These are phyloP conservation scores for Nymphalis urticae DNA, from an alignment of 2,888 invertebrate genomes.

Conservation along the genomic window DNA sequence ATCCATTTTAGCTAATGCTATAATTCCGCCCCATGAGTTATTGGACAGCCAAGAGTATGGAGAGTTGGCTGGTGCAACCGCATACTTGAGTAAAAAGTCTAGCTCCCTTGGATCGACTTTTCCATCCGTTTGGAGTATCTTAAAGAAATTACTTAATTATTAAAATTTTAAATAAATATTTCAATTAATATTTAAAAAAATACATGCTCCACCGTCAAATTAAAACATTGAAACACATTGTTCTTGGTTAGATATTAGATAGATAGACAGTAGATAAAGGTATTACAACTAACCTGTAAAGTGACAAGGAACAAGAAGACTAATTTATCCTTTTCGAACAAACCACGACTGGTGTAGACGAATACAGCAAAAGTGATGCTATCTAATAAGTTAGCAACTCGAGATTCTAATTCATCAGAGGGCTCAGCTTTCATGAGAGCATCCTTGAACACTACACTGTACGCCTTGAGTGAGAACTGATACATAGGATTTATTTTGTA, in stretches of 20 bases:
- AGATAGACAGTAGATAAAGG: not conserved
- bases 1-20: constrained; percentile 87
- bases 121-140: constrained; percentile 74
- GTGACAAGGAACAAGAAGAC: constrained; percentile 94
- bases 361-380: constrained; percentile 93
- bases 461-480: constrained; percentile 97
- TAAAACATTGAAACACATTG: not conserved
- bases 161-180: too few species aligned
- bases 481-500: constrained; percentile 97
- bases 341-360: constrained; percentile 92
- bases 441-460: constrained; percentile 94
- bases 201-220: not conserved
- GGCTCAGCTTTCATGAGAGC: constrained; percentile 87
- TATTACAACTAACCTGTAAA: constrained; percentile 82
- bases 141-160: not conserved
- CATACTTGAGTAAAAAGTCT: constrained; percentile 93
- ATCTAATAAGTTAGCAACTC: constrained; percentile 90
- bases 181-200: too few species aligned
- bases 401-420: constrained; percentile 85
- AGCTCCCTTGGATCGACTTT: constrained; percentile 89
- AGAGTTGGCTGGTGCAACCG: constrained; percentile 86
- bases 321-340: constrained; percentile 95
- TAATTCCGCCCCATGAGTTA: constrained; percentile 90
- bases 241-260: not conserved
- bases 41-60: constrained; percentile 92